Percentiles rank a stretch among this genome's conserved stretches.
These are phyloP conservation scores for Sebastes umbrosus DNA, from an alignment of 2,797 vertebrate genomes.

Conservation along the genomic window DNA sequence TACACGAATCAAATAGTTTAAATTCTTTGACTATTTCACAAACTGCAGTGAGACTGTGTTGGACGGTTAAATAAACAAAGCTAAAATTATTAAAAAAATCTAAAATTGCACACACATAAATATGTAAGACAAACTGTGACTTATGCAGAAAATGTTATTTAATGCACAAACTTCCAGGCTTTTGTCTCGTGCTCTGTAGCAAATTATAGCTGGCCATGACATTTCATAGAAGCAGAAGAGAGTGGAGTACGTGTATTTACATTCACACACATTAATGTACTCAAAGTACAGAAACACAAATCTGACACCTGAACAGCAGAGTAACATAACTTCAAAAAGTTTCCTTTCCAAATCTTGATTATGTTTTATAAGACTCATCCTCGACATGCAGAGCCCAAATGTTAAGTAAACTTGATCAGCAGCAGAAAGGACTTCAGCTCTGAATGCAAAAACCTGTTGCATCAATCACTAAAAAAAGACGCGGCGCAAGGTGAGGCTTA, in stretches of 20 bases:
- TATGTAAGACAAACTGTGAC: background rate
- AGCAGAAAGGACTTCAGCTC: background rate
- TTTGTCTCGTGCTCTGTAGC: background rate
- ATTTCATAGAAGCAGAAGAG: background rate
- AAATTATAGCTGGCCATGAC: background rate
- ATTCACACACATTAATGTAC: background rate
- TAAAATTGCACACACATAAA: background rate
- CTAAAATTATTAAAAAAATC: no score
- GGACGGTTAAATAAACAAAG: no score
- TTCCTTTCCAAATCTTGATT: no score
- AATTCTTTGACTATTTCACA: no score
- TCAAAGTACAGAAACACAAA: background rate
- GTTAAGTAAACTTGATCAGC: background rate
- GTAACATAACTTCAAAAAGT: no score
- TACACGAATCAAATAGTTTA: background rate
- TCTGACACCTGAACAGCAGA: background rate
- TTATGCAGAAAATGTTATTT: background rate
- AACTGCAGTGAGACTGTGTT: no score
- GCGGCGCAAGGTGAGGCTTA: background rate
- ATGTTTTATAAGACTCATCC: no score
- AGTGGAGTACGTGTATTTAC: background rate
- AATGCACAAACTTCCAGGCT: background rate
- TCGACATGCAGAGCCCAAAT: background rate
- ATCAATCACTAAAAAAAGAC: conserved; percentile 23
- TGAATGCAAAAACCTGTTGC: background rate